Conservation (phyloP, 2,797 vertebrate genomes). For the Danio jaintianensis region DNA sequence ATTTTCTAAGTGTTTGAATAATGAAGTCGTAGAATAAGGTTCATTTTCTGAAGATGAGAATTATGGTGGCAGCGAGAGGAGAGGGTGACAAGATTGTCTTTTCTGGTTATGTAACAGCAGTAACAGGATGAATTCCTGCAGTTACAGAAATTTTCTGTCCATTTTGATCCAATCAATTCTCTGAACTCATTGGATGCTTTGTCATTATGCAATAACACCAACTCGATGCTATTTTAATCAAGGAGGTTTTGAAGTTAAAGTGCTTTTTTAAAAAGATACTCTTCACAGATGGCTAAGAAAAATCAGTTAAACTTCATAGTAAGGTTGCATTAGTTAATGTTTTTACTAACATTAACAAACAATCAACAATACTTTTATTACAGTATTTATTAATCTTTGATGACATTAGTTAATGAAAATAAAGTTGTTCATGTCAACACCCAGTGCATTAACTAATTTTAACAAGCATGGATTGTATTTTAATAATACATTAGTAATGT, state of each 20-base stretch:
- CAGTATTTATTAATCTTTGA: too few species aligned
- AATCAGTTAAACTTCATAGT: too few species aligned
- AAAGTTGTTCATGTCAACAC: too few species aligned
- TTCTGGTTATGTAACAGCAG: neutral
- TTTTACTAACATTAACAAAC: too few species aligned
- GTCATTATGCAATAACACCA: slow-evolving; percentile 29
- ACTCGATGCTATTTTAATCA: slow-evolving; percentile 16
- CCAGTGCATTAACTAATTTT: too few species aligned
- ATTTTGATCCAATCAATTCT: slow-evolving; percentile 7
- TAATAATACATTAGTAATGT: too few species aligned
- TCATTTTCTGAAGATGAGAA: neutral
- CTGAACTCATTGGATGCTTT: neutral
- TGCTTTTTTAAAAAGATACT: neutral
- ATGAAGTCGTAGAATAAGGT: neutral
- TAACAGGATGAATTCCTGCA: slow-evolving; percentile 5
- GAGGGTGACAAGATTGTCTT: neutral
- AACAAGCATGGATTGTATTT: too few species aligned
- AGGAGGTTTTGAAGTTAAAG: neutral
- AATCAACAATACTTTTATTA: too few species aligned
- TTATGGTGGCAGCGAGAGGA: neutral
- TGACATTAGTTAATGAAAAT: too few species aligned
- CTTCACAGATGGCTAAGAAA: neutral
- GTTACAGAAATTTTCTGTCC: neutral
- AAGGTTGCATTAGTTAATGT: too few species aligned
- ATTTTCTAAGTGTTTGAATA: neutral